Conservation (phyloP, 2,888 invertebrate species). For the Loripinus fragilis region DNA sequence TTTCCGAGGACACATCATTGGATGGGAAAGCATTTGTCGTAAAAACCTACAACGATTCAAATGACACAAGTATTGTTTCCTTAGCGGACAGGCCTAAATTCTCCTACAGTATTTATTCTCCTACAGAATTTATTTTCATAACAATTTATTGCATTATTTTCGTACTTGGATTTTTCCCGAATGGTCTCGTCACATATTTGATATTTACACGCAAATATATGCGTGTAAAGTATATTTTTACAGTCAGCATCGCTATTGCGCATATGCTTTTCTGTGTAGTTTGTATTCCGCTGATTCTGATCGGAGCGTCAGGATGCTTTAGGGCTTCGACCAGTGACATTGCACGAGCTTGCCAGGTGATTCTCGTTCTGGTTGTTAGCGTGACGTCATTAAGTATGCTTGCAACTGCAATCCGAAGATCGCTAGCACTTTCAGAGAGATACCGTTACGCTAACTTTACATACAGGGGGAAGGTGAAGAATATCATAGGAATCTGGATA, state of each 20-base stretch:
- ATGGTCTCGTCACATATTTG: constrained; percentile 33
- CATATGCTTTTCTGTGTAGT: constrained; percentile 30
- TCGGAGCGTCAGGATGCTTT: constrained; percentile 17
- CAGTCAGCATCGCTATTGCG: constrained; percentile 41
- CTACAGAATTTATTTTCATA: not conserved
- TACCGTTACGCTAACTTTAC: constrained; percentile 45
- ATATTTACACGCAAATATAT: constrained; percentile 39
- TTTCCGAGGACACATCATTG: too few relatives aligned
- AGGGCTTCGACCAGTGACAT: not conserved
- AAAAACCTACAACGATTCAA: not conserved
- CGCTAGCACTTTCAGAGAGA: constrained; percentile 36
- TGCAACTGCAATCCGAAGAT: constrained; percentile 35
- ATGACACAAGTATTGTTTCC: not conserved
- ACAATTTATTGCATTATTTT: constrained; percentile 4
- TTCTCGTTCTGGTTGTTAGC: constrained; percentile 27
- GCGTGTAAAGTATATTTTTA: constrained; percentile 46
- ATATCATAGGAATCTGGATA: constrained; percentile 33
- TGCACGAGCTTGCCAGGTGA: constrained; percentile 34
- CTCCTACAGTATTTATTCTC: not conserved
- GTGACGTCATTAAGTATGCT: constrained; percentile 45
- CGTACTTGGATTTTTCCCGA: constrained; percentile 18
- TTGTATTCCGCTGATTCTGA: constrained; percentile 32
- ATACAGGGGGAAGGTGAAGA: constrained; percentile 41
- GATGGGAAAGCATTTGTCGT: too few relatives aligned
- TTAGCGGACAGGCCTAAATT: not conserved